A percentile compares a stretch with the other conserved stretches of the same genome.
Conservation (phyloP, 2,113 vertebrate genomes). For the Castor canadensis region DNA sequence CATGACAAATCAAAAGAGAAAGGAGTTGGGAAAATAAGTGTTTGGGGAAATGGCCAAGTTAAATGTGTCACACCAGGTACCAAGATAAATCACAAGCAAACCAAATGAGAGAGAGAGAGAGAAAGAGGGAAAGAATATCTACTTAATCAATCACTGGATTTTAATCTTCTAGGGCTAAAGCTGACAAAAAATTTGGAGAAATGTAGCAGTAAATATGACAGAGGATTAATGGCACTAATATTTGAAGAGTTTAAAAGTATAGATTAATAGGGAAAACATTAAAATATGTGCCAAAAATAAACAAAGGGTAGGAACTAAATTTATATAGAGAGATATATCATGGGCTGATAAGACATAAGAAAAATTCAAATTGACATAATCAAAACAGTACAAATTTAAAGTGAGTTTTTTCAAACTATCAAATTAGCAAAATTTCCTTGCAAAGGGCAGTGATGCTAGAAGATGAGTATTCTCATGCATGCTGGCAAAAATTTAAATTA, state of each 20-base stretch:
- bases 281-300: constrained; percentile 1
- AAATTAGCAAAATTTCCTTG: neutral
- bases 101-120: neutral
- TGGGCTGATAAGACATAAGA: neutral
- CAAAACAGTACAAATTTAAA: constrained; percentile 22
- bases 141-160: neutral
- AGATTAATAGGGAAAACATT: constrained; percentile 21
- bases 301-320: constrained; percentile 22
- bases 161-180: constrained; percentile 10
- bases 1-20: constrained; percentile 21
- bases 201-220: neutral
- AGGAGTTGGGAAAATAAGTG: neutral
- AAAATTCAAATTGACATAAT: constrained; percentile 23
- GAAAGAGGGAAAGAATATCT: neutral
- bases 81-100: neutral
- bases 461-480: neutral
- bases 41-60: neutral
- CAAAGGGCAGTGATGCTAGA: neutral
- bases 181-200: neutral
- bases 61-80: neutral
- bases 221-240: neutral
- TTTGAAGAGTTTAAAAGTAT: neutral
- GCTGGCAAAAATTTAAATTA: neutral
- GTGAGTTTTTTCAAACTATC: neutral
- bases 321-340: neutral